Base-by-base conservation (phyloP, 92 coral and sea anemone genomes). In the Nematostella vectensis region DNA sequence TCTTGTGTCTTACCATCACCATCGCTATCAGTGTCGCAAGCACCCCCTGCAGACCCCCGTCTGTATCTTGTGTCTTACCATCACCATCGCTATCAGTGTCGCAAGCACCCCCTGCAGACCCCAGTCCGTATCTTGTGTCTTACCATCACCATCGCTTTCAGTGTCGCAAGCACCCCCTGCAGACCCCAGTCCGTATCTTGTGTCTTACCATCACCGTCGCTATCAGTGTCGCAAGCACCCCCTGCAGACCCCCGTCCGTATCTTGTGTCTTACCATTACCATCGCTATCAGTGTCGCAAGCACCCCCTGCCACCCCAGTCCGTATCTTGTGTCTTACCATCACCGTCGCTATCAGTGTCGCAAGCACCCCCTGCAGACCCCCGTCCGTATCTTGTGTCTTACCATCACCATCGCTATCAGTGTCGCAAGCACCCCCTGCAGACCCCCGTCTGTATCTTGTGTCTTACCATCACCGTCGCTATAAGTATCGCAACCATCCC, bases 281-380 rank as follows among this genome's bases (percentile, higher is more conserved):
- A 0, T 27, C 27, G 29, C 38, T 52, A 29, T 13, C 48, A 55
- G 85, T 89, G 57, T 89, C 97, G 67, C 97, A 89, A 9, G 65
- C 87, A 38, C 85, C 91, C 12, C 97, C 97, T 82, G 8, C 91
- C 87, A 39, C 85, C 97, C 38, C 73, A 68, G 62, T 89, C 97
- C 18, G 59, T 9, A 53, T 89, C 97, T 1, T 48, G 12, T 61
- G 8, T 33, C 51, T 50, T 75, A 85, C 95, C 91, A 37, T 89
- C 97, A 1, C 75, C 81, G 57, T 89, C 97, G 29, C 69, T 74
- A 50, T 71, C 95, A 51, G 18, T 11, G 42, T 80, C 88, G 58
- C 97, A 89, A 13, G 33, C 78, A 33, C 88, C 36, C 97, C 97
- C 2, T 31, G 3, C 0, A 87, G 89, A 68, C 85, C 74, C 52